These are phyloP conservation scores for Philotrypesis tridentata DNA, from an alignment of 1,140 invertebrate species.

Conservation along the genomic window DNA sequence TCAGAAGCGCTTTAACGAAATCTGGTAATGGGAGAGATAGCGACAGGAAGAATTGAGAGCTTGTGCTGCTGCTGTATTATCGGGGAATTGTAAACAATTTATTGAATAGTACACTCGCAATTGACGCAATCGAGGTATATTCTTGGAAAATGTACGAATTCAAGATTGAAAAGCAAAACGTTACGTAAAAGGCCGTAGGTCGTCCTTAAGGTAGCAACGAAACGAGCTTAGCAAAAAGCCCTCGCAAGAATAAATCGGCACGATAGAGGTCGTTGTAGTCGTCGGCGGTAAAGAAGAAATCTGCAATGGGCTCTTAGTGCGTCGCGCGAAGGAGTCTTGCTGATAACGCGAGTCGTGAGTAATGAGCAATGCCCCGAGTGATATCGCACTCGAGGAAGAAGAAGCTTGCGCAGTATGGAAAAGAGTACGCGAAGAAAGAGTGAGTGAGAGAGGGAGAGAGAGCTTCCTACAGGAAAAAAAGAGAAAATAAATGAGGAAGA, in stretches of 20 bases:
- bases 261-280: slow-evolving; percentile 23
- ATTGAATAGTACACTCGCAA: too few species aligned
- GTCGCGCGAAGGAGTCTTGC: slow-evolving; percentile 39
- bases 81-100: too few species aligned
- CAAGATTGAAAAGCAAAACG: too few species aligned
- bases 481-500: slow-evolving; percentile 18
- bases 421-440: slow-evolving; percentile 46
- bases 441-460: slow-evolving; percentile 5
- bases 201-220: slow-evolving; percentile 14
- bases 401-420: slow-evolving; percentile 50
- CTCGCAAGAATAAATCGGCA: slow-evolving; percentile 34
- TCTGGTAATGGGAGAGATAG: slow-evolving; percentile 68
- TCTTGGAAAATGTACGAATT: background rate
- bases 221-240: slow-evolving; percentile 38
- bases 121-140: too few species aligned
- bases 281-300: slow-evolving; percentile 31
- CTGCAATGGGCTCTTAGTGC: slow-evolving; percentile 58
- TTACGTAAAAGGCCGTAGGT: background rate
- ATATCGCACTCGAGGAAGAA: slow-evolving; percentile 70
- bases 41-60: slow-evolving; percentile 12
- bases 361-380: slow-evolving; percentile 73
- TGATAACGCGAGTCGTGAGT: slow-evolving; percentile 71
- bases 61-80: background rate
- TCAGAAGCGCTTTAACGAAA: slow-evolving; percentile 66
- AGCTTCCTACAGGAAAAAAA: background rate